Conservation (phyloP, 1,140 invertebrate genomes). For the Trachymyrmex cornetzi region DNA sequence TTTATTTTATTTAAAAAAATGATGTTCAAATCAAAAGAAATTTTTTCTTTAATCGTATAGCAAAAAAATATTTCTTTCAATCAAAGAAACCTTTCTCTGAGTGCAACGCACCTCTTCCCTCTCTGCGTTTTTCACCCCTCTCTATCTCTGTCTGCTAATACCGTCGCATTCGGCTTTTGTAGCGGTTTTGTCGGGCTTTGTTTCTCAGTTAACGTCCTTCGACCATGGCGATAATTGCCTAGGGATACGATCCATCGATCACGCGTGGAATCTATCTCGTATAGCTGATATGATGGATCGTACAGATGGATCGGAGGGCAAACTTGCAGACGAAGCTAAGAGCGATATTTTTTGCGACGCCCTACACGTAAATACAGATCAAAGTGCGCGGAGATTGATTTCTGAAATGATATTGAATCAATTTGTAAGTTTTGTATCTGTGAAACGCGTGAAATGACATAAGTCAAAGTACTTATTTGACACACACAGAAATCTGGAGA, state of each 20-base stretch:
- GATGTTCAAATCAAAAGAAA: too few relatives aligned
- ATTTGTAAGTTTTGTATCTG: conserved; percentile 9
- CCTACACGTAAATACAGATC: conserved; percentile 9
- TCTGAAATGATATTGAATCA: neutral
- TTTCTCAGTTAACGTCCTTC: conserved; percentile 73
- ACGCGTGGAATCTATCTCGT: conserved; percentile 37
- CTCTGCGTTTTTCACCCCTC: neutral
- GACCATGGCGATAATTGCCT: conserved; percentile 71
- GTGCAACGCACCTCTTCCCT: neutral
- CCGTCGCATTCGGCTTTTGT: conserved; percentile 67
- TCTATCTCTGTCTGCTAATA: conserved; percentile 64
- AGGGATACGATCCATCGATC: conserved; percentile 66
- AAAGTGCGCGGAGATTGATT: neutral
- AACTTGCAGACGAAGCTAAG: too few relatives aligned
- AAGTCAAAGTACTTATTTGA: neutral
- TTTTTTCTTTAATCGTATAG: too few relatives aligned
- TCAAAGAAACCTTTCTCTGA: too few relatives aligned
- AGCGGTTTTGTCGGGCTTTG: conserved; percentile 71
- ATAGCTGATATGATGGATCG: conserved; percentile 18
- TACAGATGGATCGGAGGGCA: conserved; percentile 4
- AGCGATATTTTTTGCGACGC: neutral
- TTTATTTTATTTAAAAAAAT: too few relatives aligned
- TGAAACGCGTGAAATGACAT: neutral
- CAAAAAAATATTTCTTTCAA: too few relatives aligned
- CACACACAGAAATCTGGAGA: too few relatives aligned